Conservation (phyloP, 2,797 vertebrate species). For the Leptoclinus maculatus region DNA sequence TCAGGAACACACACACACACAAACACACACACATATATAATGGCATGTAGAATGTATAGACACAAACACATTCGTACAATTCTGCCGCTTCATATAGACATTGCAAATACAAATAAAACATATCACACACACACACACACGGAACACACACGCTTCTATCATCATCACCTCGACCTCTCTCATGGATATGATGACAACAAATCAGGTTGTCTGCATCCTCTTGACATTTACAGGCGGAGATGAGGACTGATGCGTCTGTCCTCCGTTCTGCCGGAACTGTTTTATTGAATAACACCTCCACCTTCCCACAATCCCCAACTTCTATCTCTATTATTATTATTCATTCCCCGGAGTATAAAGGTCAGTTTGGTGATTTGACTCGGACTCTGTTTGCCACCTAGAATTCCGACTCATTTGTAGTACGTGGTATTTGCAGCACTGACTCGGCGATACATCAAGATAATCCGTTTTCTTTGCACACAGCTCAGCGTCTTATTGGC, state of each 20-base stretch:
- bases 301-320: conserved; percentile 41
- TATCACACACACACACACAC: not conserved
- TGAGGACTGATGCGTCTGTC: conserved; percentile 74
- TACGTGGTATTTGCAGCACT: conserved; percentile 51
- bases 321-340: conserved; percentile 71
- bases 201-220: conserved; percentile 73
- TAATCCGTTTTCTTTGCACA: conserved; percentile 29
- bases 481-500: conserved; percentile 32
- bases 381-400: conserved; percentile 34
- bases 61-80: not conserved
- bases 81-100: conserved; percentile 24
- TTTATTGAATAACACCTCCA: conserved; percentile 64
- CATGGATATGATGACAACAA: conserved; percentile 68
- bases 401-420: conserved; percentile 56
- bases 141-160: conserved; percentile 32
- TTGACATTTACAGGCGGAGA: conserved; percentile 73
- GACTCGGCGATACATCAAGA: conserved; percentile 31
- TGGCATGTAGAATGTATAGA: conserved; percentile 32
- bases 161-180: conserved; percentile 64
- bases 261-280: conserved; percentile 26
- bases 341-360: conserved; percentile 65
- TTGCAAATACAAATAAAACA: conserved; percentile 25
- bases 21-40: not conserved
- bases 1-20: conserved; percentile 30
- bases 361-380: conserved; percentile 67